Conservation (phyloP, 2,797 vertebrate genomes). For the Antennarius maculatus region DNA sequence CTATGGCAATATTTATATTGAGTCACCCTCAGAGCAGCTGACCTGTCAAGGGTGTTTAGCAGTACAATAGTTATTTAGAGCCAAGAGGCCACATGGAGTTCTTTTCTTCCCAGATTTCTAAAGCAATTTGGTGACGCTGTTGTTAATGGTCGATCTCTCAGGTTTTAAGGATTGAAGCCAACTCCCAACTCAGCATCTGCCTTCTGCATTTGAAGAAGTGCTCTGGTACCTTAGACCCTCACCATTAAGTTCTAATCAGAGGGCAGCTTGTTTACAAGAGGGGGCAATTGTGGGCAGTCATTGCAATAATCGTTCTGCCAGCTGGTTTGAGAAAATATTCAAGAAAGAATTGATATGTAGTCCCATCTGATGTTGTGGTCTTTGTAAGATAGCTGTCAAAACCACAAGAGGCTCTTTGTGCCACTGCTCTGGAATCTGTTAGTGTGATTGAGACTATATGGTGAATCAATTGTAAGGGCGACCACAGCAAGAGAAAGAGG, state of each 20-base stretch:
- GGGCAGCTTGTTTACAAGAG: constrained; percentile 49
- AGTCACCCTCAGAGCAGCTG: not conserved
- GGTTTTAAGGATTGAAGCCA: constrained; percentile 4
- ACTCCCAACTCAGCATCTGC: constrained; percentile 3
- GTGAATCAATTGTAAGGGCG: constrained; percentile 35
- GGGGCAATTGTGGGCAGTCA: constrained; percentile 32
- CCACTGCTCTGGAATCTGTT: constrained; percentile 36
- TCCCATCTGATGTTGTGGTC: constrained; percentile 30
- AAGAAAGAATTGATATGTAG: constrained; percentile 46
- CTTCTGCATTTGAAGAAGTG: not conserved
- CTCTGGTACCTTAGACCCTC: constrained; percentile 27
- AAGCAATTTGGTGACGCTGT: constrained; percentile 12
- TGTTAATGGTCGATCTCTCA: constrained; percentile 9
- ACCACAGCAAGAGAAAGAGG: constrained; percentile 34
- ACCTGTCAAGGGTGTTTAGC: not conserved
- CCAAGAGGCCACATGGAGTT: constrained; percentile 9
- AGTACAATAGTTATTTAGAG: not conserved
- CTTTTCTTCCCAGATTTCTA: constrained; percentile 12
- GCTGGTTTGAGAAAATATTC: constrained; percentile 44
- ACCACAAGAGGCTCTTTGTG: constrained; percentile 43
- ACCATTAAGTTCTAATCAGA: constrained; percentile 25
- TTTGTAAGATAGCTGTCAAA: constrained; percentile 24
- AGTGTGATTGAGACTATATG: constrained; percentile 43
- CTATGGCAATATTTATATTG: not conserved
- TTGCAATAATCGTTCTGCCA: constrained; percentile 22